Evolutionary conservation across 1,140 invertebrate species (phyloP).

Genomic region (Holcopasites calliopsidis): DNA sequence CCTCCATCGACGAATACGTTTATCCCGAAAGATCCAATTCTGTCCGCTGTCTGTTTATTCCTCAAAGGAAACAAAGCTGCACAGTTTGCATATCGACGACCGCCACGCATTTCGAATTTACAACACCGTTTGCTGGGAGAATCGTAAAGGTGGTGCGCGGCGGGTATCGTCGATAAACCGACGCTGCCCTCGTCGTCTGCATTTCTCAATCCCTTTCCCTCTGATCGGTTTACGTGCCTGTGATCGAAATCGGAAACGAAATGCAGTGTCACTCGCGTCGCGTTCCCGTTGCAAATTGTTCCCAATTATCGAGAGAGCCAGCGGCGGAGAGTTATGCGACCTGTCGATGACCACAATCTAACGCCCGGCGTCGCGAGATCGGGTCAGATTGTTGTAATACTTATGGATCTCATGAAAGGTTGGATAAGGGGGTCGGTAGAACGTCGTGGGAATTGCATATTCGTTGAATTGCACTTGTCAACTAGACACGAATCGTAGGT

Average conservation of each 20-base stretch:
- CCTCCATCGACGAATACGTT: slow-evolving; percentile 17
- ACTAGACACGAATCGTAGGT: too few species aligned
- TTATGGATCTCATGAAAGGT: too few species aligned
- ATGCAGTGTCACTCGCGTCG: background rate
- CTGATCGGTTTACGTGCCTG: background rate
- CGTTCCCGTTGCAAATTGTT: background rate
- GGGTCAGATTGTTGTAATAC: background rate
- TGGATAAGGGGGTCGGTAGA: background rate
- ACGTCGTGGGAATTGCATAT: background rate
- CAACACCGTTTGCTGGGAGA: background rate
- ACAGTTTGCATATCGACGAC: background rate
- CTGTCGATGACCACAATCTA: background rate
- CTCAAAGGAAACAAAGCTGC: background rate
- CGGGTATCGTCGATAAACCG: slow-evolving; percentile 5
- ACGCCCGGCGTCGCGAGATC: background rate
- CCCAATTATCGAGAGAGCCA: background rate
- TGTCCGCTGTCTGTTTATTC: background rate
- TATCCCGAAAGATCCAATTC: background rate
- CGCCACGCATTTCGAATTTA: background rate
- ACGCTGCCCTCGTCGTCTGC: background rate
- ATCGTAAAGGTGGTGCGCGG: background rate
- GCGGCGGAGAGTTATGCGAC: background rate
- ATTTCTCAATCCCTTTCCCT: background rate
- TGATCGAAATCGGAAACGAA: background rate
- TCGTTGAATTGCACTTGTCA: background rate